Evolutionary conservation across 2,113 vertebrate genomes (phyloP).

Genomic region (Diglossa brunneiventris): DNA sequence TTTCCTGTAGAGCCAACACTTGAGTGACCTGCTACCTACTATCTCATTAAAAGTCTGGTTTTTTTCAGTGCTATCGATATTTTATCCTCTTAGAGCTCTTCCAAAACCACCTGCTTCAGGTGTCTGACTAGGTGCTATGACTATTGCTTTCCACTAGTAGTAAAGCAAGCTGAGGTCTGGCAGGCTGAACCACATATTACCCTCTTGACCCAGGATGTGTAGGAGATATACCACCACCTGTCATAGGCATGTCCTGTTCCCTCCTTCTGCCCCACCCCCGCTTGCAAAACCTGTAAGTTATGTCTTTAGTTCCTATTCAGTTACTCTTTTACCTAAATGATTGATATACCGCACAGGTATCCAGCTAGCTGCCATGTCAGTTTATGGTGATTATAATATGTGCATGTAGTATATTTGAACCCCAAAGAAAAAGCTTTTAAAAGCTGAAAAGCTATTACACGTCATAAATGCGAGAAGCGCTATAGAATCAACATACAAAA

Average conservation of each 20-base stretch:
- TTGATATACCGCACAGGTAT: not conserved
- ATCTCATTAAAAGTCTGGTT: not conserved
- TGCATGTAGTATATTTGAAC: not conserved
- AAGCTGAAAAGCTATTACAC: not conserved
- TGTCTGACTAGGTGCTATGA: not conserved
- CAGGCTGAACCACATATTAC: conserved; percentile 33
- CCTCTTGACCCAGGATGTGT: conserved; percentile 57
- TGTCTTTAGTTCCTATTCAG: conserved; percentile 21
- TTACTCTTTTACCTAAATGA: conserved; percentile 34
- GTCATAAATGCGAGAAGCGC: not conserved
- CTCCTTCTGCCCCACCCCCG: not conserved
- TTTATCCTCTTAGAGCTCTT: not conserved
- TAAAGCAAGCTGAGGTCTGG: not conserved
- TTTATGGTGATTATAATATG: not conserved
- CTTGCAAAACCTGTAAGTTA: conserved; percentile 29
- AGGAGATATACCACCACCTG: conserved; percentile 43
- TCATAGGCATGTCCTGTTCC: conserved; percentile 14
- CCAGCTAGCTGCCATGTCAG: not conserved
- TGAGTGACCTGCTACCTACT: not conserved
- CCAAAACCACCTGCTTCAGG: conserved; percentile 6
- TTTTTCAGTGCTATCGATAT: not conserved
- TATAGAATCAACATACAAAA: not conserved
- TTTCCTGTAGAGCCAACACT: conserved; percentile 1
- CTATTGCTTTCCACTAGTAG: not conserved
- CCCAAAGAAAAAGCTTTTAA: not conserved